Percentiles rank a stretch among this genome's conserved stretches.
These are phyloP conservation scores for Heliopora coerulea DNA, from an alignment of 92 coral and sea anemone species.

Conservation along the genomic window DNA sequence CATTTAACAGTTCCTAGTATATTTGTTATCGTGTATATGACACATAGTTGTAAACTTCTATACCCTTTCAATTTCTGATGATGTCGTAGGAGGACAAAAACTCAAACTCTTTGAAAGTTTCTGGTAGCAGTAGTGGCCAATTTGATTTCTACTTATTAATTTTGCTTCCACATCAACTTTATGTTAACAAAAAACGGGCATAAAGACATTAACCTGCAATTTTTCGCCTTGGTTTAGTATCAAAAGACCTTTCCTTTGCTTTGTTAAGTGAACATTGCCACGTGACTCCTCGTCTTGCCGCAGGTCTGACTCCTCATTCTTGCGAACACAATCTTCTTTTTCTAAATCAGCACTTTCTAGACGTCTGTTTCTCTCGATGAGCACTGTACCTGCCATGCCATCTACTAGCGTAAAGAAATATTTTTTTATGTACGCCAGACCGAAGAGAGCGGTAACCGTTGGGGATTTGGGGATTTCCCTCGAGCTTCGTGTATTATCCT, in stretches of 20 bases:
- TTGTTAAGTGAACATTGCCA: neutral
- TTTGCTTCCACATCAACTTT: too few relatives aligned
- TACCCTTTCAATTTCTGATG: too few relatives aligned
- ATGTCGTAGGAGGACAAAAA: too few relatives aligned
- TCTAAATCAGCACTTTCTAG: neutral
- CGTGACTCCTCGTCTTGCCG: neutral
- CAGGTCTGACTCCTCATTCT: neutral
- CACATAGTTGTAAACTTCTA: too few relatives aligned
- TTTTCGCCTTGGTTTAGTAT: slow-evolving; percentile 26
- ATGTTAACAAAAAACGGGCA: neutral
- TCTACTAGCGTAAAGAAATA: too few relatives aligned
- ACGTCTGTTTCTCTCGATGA: neutral
- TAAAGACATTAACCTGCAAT: slow-evolving; percentile 16
- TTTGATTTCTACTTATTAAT: too few relatives aligned
- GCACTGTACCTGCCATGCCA: neutral
- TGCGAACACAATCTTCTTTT: slow-evolving; percentile 4
- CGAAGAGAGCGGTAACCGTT: too few relatives aligned
- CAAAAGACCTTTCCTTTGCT: slow-evolving; percentile 15
- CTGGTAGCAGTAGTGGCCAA: too few relatives aligned
- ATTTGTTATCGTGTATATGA: too few relatives aligned
- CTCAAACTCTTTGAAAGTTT: too few relatives aligned
- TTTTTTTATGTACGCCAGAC: too few relatives aligned
- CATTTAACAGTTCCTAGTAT: too few relatives aligned
- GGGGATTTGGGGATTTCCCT: neutral
- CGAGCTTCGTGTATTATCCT: slow-evolving; percentile 6